Evolutionary conservation across 1,140 invertebrate genomes (phyloP).

Genomic region (Macrosteles quadrilineatus): DNA sequence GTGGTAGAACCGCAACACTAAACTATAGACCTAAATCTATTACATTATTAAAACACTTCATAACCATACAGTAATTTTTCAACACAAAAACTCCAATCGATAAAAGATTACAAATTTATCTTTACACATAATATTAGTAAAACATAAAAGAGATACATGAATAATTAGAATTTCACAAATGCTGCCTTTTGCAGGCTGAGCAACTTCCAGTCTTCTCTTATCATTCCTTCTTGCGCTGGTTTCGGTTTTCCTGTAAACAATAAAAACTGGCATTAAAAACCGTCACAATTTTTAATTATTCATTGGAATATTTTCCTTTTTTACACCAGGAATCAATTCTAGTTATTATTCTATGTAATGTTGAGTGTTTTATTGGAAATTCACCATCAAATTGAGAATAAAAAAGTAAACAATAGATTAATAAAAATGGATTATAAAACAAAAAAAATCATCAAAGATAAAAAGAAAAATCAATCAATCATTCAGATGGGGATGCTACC

Average conservation of each 20-base stretch:
- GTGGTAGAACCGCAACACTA: background rate
- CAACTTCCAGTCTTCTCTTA: background rate
- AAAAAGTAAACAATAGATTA: no score
- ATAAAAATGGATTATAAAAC: no score
- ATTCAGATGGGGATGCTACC: no score
- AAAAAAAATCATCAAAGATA: background rate
- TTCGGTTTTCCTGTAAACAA: constrained; percentile 2
- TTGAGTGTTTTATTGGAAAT: no score
- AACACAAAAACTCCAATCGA: background rate
- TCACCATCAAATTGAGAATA: no score
- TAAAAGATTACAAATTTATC: background rate
- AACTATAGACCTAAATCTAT: background rate
- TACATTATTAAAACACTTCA: background rate
- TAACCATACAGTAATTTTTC: background rate
- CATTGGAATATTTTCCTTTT: no score
- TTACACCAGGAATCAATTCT: no score
- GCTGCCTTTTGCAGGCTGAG: background rate
- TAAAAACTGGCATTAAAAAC: no score
- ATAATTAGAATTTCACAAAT: constrained; percentile 7
- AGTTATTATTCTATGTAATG: no score
- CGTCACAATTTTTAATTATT: no score
- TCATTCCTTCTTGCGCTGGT: constrained; percentile 13
- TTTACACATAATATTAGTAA: background rate
- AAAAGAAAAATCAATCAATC: no score
- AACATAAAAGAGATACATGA: background rate